phyloP scores from a whole-genome alignment of 2,797 vertebrate genomes.

The Sarcoramphus papa region DNA sequence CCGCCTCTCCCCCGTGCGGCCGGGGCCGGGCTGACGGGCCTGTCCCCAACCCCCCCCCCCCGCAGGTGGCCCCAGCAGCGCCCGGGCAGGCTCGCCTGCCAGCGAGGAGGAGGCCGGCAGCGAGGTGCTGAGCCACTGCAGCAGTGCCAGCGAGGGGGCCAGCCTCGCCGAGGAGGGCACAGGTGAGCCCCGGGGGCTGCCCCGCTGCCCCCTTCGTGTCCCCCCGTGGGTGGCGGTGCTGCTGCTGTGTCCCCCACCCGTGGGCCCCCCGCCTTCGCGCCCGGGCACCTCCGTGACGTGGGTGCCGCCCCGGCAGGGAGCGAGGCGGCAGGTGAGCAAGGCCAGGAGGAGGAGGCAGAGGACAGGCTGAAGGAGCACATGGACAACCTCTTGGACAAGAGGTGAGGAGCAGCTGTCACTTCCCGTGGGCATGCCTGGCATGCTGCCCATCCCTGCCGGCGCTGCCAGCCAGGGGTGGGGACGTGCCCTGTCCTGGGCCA shows the following conservation, averaged over 20 bases:
- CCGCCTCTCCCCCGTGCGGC: no score
- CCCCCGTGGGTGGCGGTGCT: neutral
- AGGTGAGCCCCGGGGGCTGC: slow-evolving; percentile 65
- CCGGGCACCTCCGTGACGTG: neutral
- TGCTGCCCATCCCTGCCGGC: neutral
- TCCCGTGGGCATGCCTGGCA: neutral
- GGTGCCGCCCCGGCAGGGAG: slow-evolving; percentile 67
- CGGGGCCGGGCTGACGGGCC: neutral
- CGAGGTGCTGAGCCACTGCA: slow-evolving; percentile 87
- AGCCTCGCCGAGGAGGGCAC: slow-evolving; percentile 82
- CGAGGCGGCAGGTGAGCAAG: slow-evolving; percentile 82
- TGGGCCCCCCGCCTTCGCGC: neutral
- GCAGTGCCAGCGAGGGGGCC: slow-evolving; percentile 86
- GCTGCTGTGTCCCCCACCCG: neutral
- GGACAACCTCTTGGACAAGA: slow-evolving; percentile 89
- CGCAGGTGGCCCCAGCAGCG: slow-evolving; percentile 76
- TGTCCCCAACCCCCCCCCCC: neutral
- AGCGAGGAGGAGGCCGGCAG: slow-evolving; percentile 92
- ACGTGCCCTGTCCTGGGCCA: neutral
- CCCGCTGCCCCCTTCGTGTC: neutral
- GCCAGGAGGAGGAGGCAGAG: slow-evolving; percentile 86
- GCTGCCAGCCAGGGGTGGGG: neutral
- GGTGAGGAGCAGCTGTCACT: slow-evolving; percentile 63
- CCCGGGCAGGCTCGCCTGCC: slow-evolving; percentile 81
- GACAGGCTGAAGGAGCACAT: slow-evolving; percentile 92